phyloP scores from a whole-genome alignment of 2,113 vertebrate species.

The Propithecus coquereli region DNA sequence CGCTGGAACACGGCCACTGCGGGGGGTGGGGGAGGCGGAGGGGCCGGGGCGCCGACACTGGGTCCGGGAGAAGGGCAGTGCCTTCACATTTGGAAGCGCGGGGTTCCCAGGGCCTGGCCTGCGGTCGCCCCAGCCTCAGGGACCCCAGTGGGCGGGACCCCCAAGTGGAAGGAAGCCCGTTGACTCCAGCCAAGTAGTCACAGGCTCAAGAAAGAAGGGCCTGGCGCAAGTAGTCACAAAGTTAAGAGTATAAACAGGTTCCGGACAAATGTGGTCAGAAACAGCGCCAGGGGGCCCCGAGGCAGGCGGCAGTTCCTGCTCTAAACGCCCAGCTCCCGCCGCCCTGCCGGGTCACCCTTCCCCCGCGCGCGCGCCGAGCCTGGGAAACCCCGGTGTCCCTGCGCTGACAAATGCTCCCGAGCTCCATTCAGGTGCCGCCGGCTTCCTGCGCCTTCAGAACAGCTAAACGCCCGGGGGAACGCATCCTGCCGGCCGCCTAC shows the following conservation, averaged over 20 bases:
- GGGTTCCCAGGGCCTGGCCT: background rate
- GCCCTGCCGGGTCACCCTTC: background rate
- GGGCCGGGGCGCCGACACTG: background rate
- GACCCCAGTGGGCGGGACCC: background rate
- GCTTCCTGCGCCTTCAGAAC: constrained; percentile 28
- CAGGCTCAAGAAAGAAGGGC: background rate
- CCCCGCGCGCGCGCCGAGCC: background rate
- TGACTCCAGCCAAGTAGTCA: background rate
- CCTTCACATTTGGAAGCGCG: background rate
- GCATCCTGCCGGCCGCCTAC: constrained; percentile 30
- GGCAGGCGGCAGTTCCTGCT: background rate
- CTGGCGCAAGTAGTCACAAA: background rate
- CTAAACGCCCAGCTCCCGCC: background rate
- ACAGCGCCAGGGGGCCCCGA: background rate
- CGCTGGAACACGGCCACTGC: background rate
- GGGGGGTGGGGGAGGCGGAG: background rate
- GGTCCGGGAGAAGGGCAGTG: background rate
- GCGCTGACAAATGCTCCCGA: background rate
- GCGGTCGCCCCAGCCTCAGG: background rate
- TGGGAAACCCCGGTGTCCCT: background rate
- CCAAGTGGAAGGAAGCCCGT: background rate
- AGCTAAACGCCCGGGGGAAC: background rate
- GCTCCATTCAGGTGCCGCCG: background rate
- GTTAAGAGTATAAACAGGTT: background rate
- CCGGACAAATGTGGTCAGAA: background rate